Evolutionary conservation across 2,797 vertebrate genomes (phyloP).

Genomic region (Pipistrellus kuhlii): DNA sequence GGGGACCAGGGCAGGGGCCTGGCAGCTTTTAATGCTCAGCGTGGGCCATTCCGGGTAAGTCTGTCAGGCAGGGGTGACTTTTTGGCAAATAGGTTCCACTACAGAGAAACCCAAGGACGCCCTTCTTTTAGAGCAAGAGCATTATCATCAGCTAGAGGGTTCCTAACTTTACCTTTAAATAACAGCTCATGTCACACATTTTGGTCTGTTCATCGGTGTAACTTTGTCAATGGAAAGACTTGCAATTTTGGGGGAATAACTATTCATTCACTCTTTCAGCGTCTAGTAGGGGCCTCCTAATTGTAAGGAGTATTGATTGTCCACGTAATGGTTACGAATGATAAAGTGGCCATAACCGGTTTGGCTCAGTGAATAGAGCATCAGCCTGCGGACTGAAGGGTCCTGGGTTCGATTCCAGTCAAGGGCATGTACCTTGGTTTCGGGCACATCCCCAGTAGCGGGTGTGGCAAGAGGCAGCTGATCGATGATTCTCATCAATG

Average conservation of each 20-base stretch:
- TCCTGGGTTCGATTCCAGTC: too few species aligned
- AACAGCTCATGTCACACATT: background rate
- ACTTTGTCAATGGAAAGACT: conserved; percentile 15
- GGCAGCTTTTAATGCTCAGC: background rate
- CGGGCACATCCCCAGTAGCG: too few species aligned
- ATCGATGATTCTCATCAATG: too few species aligned
- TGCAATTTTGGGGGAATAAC: conserved; percentile 35
- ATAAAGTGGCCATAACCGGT: background rate
- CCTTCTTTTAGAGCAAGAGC: background rate
- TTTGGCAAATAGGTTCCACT: background rate
- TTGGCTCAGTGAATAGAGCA: too few species aligned
- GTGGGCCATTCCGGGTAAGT: background rate
- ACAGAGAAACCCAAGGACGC: conserved; percentile 1
- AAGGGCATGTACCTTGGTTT: too few species aligned
- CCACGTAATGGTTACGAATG: conserved; percentile 13
- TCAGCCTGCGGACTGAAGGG: too few species aligned
- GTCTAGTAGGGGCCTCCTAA: background rate
- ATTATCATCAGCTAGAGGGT: background rate
- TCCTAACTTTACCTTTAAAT: background rate
- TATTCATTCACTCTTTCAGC: background rate
- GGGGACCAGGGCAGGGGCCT: background rate
- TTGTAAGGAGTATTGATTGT: conserved; percentile 29
- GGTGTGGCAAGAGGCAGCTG: too few species aligned
- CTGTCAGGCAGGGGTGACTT: background rate
- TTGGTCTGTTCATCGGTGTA: background rate